Percentiles rank a stretch among this genome's conserved stretches.
These are phyloP conservation scores for Eristalis tenax DNA, from an alignment of 2,888 invertebrate genomes.

Conservation along the genomic window DNA sequence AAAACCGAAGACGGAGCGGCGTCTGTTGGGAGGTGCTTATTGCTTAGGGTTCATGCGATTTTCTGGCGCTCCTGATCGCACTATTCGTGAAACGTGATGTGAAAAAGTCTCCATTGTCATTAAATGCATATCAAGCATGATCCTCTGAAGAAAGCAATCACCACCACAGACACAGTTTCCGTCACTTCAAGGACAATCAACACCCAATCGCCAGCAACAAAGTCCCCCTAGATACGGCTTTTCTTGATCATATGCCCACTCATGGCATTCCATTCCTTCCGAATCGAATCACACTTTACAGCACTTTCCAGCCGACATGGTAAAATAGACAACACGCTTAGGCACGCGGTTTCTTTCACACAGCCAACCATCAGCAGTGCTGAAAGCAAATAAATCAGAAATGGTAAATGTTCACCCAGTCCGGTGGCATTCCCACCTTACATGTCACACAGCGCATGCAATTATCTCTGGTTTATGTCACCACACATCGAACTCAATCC, in stretches of 20 bases:
- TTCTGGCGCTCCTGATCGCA: too few relatives aligned
- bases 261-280: background rate
- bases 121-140: too few relatives aligned
- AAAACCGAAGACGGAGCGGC: too few relatives aligned
- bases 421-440: constrained; percentile 20
- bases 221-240: background rate
- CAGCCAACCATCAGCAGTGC: background rate
- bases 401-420: constrained; percentile 50
- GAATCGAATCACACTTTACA: background rate
- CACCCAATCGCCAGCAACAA: background rate
- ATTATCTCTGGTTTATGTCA: constrained; percentile 64
- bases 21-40: too few relatives aligned
- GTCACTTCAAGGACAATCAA: background rate
- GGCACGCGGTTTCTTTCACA: background rate
- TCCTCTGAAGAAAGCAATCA: background rate
- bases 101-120: too few relatives aligned
- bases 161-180: background rate
- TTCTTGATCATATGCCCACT: constrained; percentile 4
- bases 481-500: background rate
- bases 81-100: too few relatives aligned
- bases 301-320: background rate
- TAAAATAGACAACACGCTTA: background rate
- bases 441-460: constrained; percentile 24
- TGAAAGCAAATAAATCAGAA: constrained; percentile 44
- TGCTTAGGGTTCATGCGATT: too few relatives aligned